A percentile compares a stretch with the other conserved stretches of the same genome.
These are phyloP conservation scores for Saccostrea glomerata DNA, from an alignment of 1,140 invertebrate species.

Conservation along the genomic window DNA sequence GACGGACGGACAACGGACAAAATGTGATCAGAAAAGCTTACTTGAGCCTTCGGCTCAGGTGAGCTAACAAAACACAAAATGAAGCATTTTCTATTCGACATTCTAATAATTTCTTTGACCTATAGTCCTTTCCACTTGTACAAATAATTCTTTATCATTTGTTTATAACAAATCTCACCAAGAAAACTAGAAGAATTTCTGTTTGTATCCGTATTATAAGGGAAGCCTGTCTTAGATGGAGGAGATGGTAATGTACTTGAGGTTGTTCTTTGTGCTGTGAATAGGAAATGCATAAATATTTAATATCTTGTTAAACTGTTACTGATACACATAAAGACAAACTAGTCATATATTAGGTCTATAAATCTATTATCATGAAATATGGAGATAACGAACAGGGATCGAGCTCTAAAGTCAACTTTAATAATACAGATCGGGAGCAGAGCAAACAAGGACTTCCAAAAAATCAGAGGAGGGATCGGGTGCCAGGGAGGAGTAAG, in stretches of 20 bases:
- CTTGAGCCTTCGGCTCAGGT: too few species aligned
- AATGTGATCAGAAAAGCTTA: too few species aligned
- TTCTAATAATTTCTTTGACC: neutral
- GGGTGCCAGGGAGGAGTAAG: too few species aligned
- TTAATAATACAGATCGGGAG: too few species aligned
- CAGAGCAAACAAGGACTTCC: too few species aligned
- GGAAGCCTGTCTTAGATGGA: slow-evolving; percentile 37
- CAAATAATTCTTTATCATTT: neutral
- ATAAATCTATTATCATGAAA: neutral
- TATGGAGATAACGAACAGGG: neutral
- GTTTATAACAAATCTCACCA: slow-evolving; percentile 32
- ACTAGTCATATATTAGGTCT: neutral
- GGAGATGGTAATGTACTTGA: slow-evolving; percentile 42
- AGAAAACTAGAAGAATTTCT: slow-evolving; percentile 13
- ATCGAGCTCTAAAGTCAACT: neutral
- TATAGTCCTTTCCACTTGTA: neutral
- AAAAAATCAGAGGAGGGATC: too few species aligned
- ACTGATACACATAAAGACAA: neutral
- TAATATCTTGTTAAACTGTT: neutral
- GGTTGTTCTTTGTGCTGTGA: slow-evolving; percentile 34
- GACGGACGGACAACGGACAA: too few species aligned
- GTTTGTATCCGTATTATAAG: slow-evolving; percentile 40
- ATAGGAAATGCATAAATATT: slow-evolving; percentile 30
- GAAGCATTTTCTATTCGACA: neutral
- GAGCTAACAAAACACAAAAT: neutral